phyloP scores from a whole-genome alignment of 2,113 vertebrate genomes.

The Hydrochoerus hydrochaeris region DNA sequence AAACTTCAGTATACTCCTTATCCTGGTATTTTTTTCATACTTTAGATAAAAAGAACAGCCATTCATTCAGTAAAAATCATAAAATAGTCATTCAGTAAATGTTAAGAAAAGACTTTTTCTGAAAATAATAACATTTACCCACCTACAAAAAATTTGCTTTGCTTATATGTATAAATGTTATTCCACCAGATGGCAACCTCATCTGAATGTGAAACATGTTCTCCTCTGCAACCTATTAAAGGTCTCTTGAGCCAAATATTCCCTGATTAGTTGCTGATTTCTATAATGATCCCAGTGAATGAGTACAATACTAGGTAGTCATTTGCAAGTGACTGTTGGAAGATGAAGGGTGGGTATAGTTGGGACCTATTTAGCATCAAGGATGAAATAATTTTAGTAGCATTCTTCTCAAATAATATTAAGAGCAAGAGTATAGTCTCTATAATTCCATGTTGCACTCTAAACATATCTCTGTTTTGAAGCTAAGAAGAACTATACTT shows the following conservation, averaged over 20 bases:
- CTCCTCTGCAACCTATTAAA: conserved; percentile 48
- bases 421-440: conserved; percentile 14
- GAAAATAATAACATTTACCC: conserved; percentile 10
- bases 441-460: conserved; percentile 48
- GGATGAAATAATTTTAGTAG: conserved; percentile 57
- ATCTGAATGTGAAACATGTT: conserved; percentile 53
- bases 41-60: neutral
- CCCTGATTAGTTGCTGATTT: conserved; percentile 51
- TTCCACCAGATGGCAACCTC: conserved; percentile 78
- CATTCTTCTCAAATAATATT: conserved; percentile 50
- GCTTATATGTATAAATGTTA: conserved; percentile 42
- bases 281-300: conserved; percentile 41
- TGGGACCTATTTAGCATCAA: neutral
- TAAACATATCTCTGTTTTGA: conserved; percentile 50
- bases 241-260: conserved; percentile 46
- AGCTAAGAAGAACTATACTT: conserved; percentile 39
- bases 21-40: neutral
- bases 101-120: neutral
- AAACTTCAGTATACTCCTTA: conserved; percentile 36
- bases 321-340: neutral
- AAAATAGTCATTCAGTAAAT: conserved; percentile 20
- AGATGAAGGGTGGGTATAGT: neutral
- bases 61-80: conserved; percentile 30
- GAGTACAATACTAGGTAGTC: neutral
- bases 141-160: neutral